Evolutionary conservation across 2,797 vertebrate species (phyloP), one percentile per base, ranked within the genome.

Genomic region (Allobates femoralis): DNA sequence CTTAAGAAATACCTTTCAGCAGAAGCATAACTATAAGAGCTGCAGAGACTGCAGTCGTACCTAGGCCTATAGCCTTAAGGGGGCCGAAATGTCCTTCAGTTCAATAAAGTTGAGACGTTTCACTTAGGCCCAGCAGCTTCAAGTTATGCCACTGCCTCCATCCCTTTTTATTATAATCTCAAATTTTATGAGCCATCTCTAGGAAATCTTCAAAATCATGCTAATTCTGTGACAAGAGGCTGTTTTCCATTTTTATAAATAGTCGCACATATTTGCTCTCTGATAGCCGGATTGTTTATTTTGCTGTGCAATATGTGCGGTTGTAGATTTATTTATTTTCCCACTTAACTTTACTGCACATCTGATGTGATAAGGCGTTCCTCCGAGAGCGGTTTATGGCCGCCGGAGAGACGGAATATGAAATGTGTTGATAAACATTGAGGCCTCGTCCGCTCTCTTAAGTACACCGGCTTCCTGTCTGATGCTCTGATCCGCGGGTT

Each of bases 261-360:
- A 55, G 74, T 34, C 66, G 3, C 28, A 55, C 41, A 69, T 77
- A 69, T 85, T 66, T 84, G 73, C 66, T 56, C 79, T 69, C 46
- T 10, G 84, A 85, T 85, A 79, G 69, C 64, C 23, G 64, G 28
- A 71, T 53, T 56, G 58, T 66, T 85, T 85, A 69, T 58, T n/a
- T 46, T 58, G 50, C 28, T 21, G 30, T 51, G n/a, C 50, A 71
- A 79, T 79, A 85, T 58, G 28, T 21, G 46, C 28, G 34, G 50
- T 32, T 69, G 51, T 50, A 55, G 64, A 85, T 73, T 79, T 85
- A 79, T 78, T 85, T 56, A 79, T 53, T 83, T 83, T 83, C 34
- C 69, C 66, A 37, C 66, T 55, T 73, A 53, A 67, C 51, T 71
- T 69, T 71, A 85, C 75, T 55, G 64, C 23, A 37, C 32, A 71